Evolutionary conservation across 2,797 vertebrate species (phyloP), one percentile per base, ranked within the genome.

Genomic region (Tolypeutes matacus): DNA sequence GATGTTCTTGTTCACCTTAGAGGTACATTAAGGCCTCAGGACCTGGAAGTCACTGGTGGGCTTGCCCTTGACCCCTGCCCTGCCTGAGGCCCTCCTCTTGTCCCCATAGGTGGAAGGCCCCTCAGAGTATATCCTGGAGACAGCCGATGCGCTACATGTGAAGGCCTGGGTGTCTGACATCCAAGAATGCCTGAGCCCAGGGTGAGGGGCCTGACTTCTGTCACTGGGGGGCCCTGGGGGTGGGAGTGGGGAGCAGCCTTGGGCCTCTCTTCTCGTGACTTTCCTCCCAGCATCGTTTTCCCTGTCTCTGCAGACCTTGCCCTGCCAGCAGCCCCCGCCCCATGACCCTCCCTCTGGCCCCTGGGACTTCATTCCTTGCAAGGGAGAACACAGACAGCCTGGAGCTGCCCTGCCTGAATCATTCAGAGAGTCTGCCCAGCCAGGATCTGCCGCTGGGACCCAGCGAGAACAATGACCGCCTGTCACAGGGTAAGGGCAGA

Each of bases 161-260:
- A 99, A 99, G 96, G 99, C 99, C n/a, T 99, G 99, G 99, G 98
- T 99, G 51, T 98, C 98, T 11, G 99, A 99, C 98, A 99, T 99
- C 97, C 98, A 99, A 94, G 99, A 99, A 69, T 99, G 98, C 97
- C 98, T 99, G 96, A 99, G 99, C 95, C 98, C 99, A 39, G 99
- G 99, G 99, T 99, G 98, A 97, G 92, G 56, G 81, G 17, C 81
- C 49, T 11, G 13, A 7, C 92, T 65, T 53, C 36, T 20, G 39
- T 42, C 83, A 5, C 15, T 18, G 64, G 49, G 34, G 36, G 67
- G 39, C 7, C n/a, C n/a, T 36, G 29, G 77, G 27, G 23, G 11
- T 23, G 31, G 60, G 53, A 56, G 3, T 15, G 49, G 93, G 80
- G 86, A 76, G 20, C 65, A 49, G 73, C 72, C 89, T n/a, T 12